These are phyloP conservation scores for Halictus rubicundus DNA, from an alignment of 1,140 invertebrate genomes.

Conservation along the genomic window DNA sequence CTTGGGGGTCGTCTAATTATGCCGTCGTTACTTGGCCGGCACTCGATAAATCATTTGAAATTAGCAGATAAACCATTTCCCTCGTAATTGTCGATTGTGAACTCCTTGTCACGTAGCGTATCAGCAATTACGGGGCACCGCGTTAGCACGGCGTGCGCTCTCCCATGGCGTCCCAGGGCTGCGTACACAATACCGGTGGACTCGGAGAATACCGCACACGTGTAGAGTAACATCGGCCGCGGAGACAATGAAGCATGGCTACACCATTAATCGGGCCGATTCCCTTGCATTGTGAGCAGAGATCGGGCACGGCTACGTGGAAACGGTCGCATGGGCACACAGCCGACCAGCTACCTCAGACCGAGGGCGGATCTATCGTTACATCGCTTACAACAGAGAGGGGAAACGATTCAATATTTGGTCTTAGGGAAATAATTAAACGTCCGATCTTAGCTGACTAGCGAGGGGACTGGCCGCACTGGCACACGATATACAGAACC, in stretches of 20 bases:
- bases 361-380: neutral
- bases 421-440: too few species aligned
- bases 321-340: constrained; percentile 17
- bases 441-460: too few species aligned
- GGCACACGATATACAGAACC: too few species aligned
- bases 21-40: neutral
- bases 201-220: constrained; percentile 6
- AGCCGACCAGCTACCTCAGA: neutral
- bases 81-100: constrained; percentile 30
- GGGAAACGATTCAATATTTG: constrained; percentile 1
- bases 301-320: neutral
- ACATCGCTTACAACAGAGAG: neutral
- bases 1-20: too few species aligned
- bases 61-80: constrained; percentile 3
- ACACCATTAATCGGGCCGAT: constrained; percentile 53
- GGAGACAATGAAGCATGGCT: constrained; percentile 53
- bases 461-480: too few species aligned
- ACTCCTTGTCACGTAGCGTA: constrained; percentile 16
- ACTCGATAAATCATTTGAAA: constrained; percentile 26
- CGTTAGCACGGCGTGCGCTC: constrained; percentile 30
- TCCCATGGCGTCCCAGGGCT: constrained; percentile 9
- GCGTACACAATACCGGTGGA: neutral
- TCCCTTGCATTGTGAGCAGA: constrained; percentile 39
- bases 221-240: constrained; percentile 4
- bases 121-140: constrained; percentile 42